Base-by-base conservation (phyloP, 2,797 vertebrate species). In the Pelodytes ibericus region DNA sequence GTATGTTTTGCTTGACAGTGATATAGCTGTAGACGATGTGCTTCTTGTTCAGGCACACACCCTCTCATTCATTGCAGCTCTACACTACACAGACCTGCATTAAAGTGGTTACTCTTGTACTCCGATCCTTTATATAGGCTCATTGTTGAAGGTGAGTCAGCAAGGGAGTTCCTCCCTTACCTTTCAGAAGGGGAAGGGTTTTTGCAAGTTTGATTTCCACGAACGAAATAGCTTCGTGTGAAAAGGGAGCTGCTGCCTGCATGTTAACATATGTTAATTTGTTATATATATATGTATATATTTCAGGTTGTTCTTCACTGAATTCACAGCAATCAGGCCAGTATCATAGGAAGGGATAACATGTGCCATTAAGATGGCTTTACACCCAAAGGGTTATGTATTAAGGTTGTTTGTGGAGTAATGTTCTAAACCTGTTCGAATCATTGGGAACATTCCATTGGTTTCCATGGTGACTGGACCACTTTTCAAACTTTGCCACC, bases 121-220 rank as follows among this genome's bases (percentile, higher is more conserved):
- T n/a, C 67, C 64, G 66, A 49, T 70, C 59, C 74, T 77, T n/a
- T 77, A 70, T 77, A 62, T 71, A 77, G 66, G 56, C 26, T 64
- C 47, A 57, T 16, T n/a, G 33, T 33, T 15, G 30, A 2, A 76
- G 74, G 67, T 77, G 74, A 71, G 74, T 76, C 74, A 77, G 30
- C 4, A n/a, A 64, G 60, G 49, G 59, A 41, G 74, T 70, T 63
- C 22, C 73, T 44, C 29, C 65, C 30, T 18, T 60, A 61, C 72
- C 63, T 60, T 25, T 53, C 6, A 47, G 16, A 60, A n/a, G 27
- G 26, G 30, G 44, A 15, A 30, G 39, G 53, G 41, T 24, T 11
- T 36, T 57, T n/a, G 61, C 16, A 27, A 49, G 15, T 41, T 18
- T 30, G n/a, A 30, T 44, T 59, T 60, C 44, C 47, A 33, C 53